phyloP scores from a whole-genome alignment of 2,888 invertebrate genomes.

The Brachyptera putata region DNA sequence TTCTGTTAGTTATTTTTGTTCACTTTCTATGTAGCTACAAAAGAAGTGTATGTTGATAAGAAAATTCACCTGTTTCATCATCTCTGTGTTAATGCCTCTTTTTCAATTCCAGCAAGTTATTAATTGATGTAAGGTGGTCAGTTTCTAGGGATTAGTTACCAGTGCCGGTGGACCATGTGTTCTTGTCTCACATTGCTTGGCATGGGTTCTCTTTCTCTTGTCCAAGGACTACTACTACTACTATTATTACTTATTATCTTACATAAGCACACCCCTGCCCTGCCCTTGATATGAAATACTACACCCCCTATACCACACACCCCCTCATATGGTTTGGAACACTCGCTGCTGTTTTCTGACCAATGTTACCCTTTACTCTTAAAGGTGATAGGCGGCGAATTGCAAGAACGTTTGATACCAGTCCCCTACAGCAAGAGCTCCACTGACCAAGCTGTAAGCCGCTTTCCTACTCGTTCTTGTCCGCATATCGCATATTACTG shows the following conservation, averaged over 20 bases:
- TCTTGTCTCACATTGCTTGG: constrained; percentile 34
- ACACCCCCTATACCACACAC: no score
- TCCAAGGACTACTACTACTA: constrained; percentile 26
- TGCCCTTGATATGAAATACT: no score
- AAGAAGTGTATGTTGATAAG: constrained; percentile 33
- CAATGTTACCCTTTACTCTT: constrained; percentile 83
- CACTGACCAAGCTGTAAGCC: constrained; percentile 99
- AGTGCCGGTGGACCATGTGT: constrained; percentile 29
- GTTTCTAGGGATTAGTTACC: constrained; percentile 34
- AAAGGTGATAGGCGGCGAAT: constrained; percentile 99
- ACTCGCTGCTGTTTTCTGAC: constrained; percentile 36
- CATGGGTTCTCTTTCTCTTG: constrained; percentile 34
- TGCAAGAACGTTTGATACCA: constrained; percentile 99
- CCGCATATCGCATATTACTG: constrained; percentile 43
- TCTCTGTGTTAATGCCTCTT: constrained; percentile 35
- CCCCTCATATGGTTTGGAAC: constrained; percentile 32
- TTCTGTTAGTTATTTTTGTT: constrained; percentile 26
- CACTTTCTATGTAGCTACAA: constrained; percentile 32
- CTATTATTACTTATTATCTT: constrained; percentile 19
- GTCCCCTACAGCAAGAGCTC: constrained; percentile 99
- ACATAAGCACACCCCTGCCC: constrained; percentile 33
- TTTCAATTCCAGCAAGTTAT: constrained; percentile 35
- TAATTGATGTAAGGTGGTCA: constrained; percentile 31
- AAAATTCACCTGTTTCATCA: constrained; percentile 34
- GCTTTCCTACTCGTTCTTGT: constrained; percentile 57